Evolutionary conservation across 2,797 vertebrate genomes (phyloP), one percentile per base, ranked within the genome.

Genomic region (Phyllotis vaccarum): DNA sequence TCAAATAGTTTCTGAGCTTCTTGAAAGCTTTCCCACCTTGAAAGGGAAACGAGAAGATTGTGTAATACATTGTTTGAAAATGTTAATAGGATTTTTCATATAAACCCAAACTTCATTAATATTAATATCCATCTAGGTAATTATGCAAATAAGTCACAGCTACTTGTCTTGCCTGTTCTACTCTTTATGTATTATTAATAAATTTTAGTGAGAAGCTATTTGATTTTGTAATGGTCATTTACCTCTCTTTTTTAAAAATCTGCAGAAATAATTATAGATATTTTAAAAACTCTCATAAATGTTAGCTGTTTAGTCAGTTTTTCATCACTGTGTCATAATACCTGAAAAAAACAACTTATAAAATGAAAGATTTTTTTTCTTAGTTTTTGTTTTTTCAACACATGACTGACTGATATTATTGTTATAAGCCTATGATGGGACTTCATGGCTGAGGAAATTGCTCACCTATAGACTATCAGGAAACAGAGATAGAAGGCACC

Each of bases 31-130:
- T n/a, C n/a, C n/a, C n/a, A n/a, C n/a, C 91, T 95, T 95, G 89
- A 83, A 95, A 95, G 92, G 5, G 24, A 96, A 95, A 86, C 52
- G 34, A 87, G 68, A 86, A 86, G 24, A 56, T 60, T 95, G 40
- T 54, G 8, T 4, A 88, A 76, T 93, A 78, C 79, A 70, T 66
- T 58, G 2, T 90, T 52, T 54, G 2, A 46, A 90, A 89, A 76
- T 70, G 27, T 34, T 54, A n/a, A 34, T 10, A 52, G 31, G 46
- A 49, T 49, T 49, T 37, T n/a, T 80, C 19, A 37, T 37, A 37
- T 14, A 10, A 58, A 24, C 6, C 54, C n/a, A 37, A 37, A 80
- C 0, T 66, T 66, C 1, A 80, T 37, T 56, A 21, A n/a, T 82
- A 9, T 52, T 80, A 89, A 56, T 52, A 14, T 5, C 14, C 6